Conservation (phyloP, 2,888 invertebrate genomes). For the Furcula furcula region DNA sequence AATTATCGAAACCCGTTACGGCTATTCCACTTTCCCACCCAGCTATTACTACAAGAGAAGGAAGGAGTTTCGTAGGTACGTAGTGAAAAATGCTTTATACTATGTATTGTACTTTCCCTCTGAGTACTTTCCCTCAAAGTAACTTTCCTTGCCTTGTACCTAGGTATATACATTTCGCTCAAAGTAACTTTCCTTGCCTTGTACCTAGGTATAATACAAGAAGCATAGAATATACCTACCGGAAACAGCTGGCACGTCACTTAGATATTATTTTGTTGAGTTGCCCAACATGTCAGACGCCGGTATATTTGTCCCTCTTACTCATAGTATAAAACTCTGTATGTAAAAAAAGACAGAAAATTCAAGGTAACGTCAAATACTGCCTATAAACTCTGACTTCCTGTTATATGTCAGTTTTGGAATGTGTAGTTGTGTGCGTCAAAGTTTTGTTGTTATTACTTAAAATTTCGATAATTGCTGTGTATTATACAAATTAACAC, state of each 20-base stretch:
- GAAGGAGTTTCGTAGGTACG: no score
- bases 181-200: no score
- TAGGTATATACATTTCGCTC: no score
- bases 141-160: no score
- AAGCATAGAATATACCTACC: no score
- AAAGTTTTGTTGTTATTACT: constrained; percentile 76
- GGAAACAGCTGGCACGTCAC: constrained; percentile 51
- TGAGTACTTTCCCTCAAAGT: no score
- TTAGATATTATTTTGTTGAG: constrained; percentile 13
- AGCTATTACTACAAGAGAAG: no score
- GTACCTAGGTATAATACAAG: no score
- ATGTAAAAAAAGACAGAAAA: constrained; percentile 19
- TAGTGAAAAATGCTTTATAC: no score
- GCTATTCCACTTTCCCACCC: no score
- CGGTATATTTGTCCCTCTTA: constrained; percentile 40
- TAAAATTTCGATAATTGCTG: constrained; percentile 50
- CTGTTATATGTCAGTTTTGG: constrained; percentile 55
- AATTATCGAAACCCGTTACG: no score
- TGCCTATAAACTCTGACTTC: constrained; percentile 36
- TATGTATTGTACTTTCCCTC: no score
- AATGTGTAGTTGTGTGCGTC: constrained; percentile 62
- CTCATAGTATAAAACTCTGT: constrained; percentile 6
- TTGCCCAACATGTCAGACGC: constrained; percentile 30
- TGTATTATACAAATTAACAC: constrained; percentile 36
- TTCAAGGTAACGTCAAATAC: constrained; percentile 27